Base-by-base conservation (phyloP, 53 echinoderm and acorn worm genomes). In the Mesocentrotus franciscanus region DNA sequence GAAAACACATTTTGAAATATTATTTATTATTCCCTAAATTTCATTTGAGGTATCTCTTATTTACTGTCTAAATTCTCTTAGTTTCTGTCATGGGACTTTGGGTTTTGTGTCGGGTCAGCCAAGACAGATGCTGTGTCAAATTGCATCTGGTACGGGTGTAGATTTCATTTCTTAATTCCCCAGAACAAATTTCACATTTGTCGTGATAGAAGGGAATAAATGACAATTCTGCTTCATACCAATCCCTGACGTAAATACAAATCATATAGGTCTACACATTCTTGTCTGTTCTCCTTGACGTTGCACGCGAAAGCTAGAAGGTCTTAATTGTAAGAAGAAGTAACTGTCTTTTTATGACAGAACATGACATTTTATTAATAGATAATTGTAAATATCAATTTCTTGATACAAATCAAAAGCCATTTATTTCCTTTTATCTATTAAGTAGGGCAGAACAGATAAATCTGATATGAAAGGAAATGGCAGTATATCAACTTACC, bases 401-500 rank as follows among this genome's bases (percentile, higher is more conserved):
- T 9, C 16, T 32, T 33, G 9, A 49, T 56, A 24, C 27, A 87
- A 58, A 17, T 11, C 27, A 81, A 42, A 81, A 8, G 84, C 36
- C 49, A 84, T 84, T 42, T 49, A 84, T 24, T 49, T 42, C 84
- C 84, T 84, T 84, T 84, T 11, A 17, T 84, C 18, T 42, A 1
- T 49, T 22, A 84, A 87, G 59, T 87, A 58, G 56, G 27, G 12
- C 27, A 58, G 58, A 57, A 57, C 14, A 58, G 4, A 24, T 87
- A 87, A 13, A 87, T 87, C 1, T 58, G 58, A 87, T 57, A 27
- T 1, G 24, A 87, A n/a, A 87, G 87, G 87, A 87, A 87, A 87
- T 87, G 34, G 87, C 56, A 87, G 27, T 87, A 87, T 87, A 87
- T 87, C 87, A 87, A 16, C 34, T 87, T 87, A 87, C 87, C 57